phyloP scores from a whole-genome alignment of 2,888 invertebrate species.

The Craniophora ligustri region DNA sequence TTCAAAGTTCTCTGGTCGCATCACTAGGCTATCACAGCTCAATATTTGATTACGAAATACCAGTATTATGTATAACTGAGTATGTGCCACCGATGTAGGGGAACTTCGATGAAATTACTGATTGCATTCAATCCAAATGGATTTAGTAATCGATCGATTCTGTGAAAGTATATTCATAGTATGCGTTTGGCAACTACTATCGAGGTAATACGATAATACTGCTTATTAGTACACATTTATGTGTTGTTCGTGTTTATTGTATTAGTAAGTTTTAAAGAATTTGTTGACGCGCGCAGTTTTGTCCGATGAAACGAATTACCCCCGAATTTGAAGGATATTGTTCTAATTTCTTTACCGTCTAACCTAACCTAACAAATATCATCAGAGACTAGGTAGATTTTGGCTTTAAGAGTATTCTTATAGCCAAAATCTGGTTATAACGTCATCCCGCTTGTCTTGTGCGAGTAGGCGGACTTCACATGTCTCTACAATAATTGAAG shows the following conservation, averaged over 20 bases:
- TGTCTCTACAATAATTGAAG: too few species aligned
- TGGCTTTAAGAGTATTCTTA: too few species aligned
- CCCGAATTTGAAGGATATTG: slow-evolving; percentile 16
- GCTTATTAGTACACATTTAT: slow-evolving; percentile 27
- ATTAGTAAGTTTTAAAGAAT: slow-evolving; percentile 34
- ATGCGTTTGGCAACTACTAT: slow-evolving; percentile 32
- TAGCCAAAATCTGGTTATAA: too few species aligned
- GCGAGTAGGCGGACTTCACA: too few species aligned
- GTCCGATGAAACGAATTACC: neutral
- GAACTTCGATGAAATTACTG: slow-evolving; percentile 11
- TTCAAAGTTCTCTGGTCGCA: too few species aligned
- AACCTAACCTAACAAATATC: too few species aligned
- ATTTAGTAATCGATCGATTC: slow-evolving; percentile 40
- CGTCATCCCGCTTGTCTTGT: too few species aligned
- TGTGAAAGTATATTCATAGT: slow-evolving; percentile 36
- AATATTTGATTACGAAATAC: neutral
- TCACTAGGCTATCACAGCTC: too few species aligned
- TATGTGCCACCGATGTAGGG: too few species aligned
- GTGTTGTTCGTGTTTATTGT: slow-evolving; percentile 32
- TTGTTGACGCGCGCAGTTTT: slow-evolving; percentile 18
- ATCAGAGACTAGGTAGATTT: too few species aligned
- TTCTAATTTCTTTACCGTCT: too few species aligned
- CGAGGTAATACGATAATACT: slow-evolving; percentile 40
- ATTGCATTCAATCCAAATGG: slow-evolving; percentile 17
- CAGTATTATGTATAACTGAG: too few species aligned